These are phyloP conservation scores for Drosophila planitibia DNA, from an alignment of 2,888 invertebrate genomes.

Conservation along the genomic window DNA sequence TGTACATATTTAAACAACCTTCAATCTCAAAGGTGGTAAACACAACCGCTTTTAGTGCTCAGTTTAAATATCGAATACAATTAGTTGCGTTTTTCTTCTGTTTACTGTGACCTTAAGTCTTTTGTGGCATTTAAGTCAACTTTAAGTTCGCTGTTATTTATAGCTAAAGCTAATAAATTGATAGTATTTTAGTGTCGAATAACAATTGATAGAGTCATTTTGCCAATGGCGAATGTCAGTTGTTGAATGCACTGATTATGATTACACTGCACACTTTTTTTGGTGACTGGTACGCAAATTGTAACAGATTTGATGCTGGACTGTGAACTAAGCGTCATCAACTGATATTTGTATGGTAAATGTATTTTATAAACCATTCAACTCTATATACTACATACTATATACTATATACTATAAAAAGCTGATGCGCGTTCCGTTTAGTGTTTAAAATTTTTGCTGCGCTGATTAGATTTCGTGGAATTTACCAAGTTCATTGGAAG, in stretches of 20 bases:
- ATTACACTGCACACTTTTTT: not conserved
- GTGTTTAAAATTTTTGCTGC: not conserved
- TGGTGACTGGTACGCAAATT: not conserved
- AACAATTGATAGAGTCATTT: not conserved
- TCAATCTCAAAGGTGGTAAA: conserved; percentile 10
- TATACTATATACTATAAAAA: not conserved
- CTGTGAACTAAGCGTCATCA: not conserved
- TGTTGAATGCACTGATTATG: not conserved
- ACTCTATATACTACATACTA: not conserved
- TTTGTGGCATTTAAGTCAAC: conserved; percentile 14
- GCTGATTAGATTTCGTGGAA: conserved; percentile 25
- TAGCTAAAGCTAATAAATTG: conserved; percentile 3
- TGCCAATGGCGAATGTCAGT: not conserved
- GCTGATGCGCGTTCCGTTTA: not conserved
- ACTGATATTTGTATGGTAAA: not conserved
- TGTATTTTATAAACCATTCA: not conserved
- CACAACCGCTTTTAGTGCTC: conserved; percentile 5
- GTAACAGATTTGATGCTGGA: not conserved
- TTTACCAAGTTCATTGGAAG: not conserved
- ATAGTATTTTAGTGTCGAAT: not conserved
- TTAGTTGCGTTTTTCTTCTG: conserved; percentile 7
- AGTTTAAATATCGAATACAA: conserved; percentile 16
- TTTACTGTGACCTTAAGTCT: conserved; percentile 14
- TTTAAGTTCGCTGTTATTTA: not conserved
- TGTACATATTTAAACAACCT: conserved; percentile 27